Conservation (phyloP, 2,797 vertebrate species). For the Rhincodon typus region DNA sequence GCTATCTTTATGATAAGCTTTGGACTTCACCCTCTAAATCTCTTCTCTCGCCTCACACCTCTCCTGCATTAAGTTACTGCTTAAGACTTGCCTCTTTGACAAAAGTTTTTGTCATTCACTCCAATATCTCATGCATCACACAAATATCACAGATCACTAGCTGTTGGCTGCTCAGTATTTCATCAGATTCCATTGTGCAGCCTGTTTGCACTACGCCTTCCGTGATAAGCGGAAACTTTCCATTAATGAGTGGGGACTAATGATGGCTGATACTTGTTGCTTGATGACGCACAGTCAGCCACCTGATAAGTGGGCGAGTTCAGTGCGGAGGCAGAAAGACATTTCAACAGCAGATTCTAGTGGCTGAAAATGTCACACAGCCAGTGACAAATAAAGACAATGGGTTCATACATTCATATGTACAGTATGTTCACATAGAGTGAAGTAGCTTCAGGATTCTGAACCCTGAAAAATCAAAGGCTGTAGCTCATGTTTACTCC, state of each 20-base stretch:
- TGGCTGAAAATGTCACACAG: constrained; percentile 14
- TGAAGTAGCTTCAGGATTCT: background rate
- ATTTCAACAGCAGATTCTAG: background rate
- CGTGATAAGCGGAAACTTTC: background rate
- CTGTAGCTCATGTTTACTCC: background rate
- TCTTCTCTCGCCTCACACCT: background rate
- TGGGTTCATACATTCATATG: background rate
- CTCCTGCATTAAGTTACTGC: background rate
- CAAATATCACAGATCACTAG: background rate
- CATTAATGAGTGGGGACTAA: background rate
- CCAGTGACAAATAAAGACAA: background rate
- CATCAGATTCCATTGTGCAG: background rate
- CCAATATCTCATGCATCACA: background rate
- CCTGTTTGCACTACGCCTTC: background rate
- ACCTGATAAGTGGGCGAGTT: background rate
- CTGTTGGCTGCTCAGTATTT: background rate
- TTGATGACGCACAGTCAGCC: constrained; percentile 10
- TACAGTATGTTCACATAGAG: background rate
- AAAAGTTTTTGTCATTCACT: background rate
- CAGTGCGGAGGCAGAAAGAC: background rate
- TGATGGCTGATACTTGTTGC: background rate
- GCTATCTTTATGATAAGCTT: background rate
- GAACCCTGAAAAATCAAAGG: background rate
- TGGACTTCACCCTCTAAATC: background rate
- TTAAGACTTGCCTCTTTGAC: background rate